phyloP scores from a whole-genome alignment of 2,888 invertebrate species.

The Archips xylosteana region DNA sequence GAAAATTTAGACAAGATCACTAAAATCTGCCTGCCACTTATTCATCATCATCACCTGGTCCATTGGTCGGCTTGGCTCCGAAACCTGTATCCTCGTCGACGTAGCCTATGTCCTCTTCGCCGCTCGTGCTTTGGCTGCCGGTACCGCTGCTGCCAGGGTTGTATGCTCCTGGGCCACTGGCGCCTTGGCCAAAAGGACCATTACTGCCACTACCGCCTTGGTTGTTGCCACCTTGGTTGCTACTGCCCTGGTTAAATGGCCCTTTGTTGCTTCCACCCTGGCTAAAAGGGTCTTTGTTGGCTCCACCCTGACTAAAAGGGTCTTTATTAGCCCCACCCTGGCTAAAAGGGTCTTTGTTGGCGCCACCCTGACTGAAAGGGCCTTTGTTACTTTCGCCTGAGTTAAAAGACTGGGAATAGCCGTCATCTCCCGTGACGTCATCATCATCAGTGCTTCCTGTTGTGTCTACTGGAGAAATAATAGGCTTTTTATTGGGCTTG shows the following conservation, averaged over 20 bases:
- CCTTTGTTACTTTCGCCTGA: constrained; percentile 30
- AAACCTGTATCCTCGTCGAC: constrained; percentile 70
- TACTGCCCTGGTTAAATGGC: constrained; percentile 31
- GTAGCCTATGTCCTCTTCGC: constrained; percentile 61
- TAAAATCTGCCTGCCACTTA: constrained; percentile 69
- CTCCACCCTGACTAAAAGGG: constrained; percentile 30
- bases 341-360: constrained; percentile 34
- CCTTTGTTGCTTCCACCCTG: constrained; percentile 16
- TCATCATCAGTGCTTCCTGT: constrained; percentile 48
- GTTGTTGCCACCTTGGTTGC: constrained; percentile 40
- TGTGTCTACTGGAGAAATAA: constrained; percentile 47
- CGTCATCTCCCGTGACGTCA: constrained; percentile 45
- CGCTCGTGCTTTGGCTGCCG: constrained; percentile 30
- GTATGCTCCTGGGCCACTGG: constrained; percentile 37
- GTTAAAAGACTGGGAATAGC: constrained; percentile 45
- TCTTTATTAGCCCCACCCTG: constrained; percentile 37
- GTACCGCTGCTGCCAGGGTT: constrained; percentile 38
- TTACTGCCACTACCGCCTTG: constrained; percentile 27
- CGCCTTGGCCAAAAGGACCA: constrained; percentile 28
- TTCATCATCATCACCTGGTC: constrained; percentile 81
- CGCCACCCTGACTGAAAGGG: constrained; percentile 31
- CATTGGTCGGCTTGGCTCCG: constrained; percentile 72
- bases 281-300: constrained; percentile 24
- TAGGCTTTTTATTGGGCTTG: constrained; percentile 48
- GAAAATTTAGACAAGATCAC: constrained; percentile 68